Base-by-base conservation (phyloP, 2,797 vertebrate genomes). In the Xiphophorus birchmanni region DNA sequence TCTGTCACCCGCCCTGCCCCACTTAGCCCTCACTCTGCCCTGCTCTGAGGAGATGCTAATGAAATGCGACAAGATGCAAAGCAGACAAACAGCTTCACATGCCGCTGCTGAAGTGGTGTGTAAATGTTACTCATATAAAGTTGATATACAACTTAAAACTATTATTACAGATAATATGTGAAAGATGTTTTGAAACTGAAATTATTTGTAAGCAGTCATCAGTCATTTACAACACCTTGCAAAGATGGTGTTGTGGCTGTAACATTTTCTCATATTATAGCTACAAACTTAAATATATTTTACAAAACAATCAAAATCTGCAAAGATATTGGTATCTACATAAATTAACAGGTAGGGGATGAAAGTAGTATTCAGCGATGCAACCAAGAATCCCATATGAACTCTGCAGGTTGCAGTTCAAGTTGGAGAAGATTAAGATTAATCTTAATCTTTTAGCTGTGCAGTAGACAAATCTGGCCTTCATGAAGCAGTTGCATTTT, bases 1-100 rank as follows among this genome's bases (percentile, higher is more conserved):
- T 86, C 87, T 89, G 90, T 83, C 88, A 84, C 67, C 87, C 83
- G 81, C 84, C 77, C 83, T 80, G 85, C 76, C 88, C 85, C 73
- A 84, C 78, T 89, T 79, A 82, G 74, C 69, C 77, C n/a, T n/a
- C n/a, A 15, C 65, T 74, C 63, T 80, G 74, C 60, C 37, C 84
- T 50, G 75, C 80, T 78, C 67, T 47, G 63, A 65, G 85, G 76
- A 74, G 72, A 80, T 69, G 67, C 81, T 89, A 82, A 88, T 81
- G 80, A 79, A 69, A 79, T 80, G 54, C 80, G 84, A 90, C 89
- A 91, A 72, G 78, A 84, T n/a, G 77, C 73, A 76, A 73, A 74
- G 76, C 71, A 67, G 80, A 85, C 80, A 82, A 83, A 80, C 50
- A 77, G 52, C 71, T 74, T 75, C 52, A 65, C 63, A 67, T n/a